Base-by-base conservation (phyloP, 2,797 vertebrate species). In the Sebastes nivosus region DNA sequence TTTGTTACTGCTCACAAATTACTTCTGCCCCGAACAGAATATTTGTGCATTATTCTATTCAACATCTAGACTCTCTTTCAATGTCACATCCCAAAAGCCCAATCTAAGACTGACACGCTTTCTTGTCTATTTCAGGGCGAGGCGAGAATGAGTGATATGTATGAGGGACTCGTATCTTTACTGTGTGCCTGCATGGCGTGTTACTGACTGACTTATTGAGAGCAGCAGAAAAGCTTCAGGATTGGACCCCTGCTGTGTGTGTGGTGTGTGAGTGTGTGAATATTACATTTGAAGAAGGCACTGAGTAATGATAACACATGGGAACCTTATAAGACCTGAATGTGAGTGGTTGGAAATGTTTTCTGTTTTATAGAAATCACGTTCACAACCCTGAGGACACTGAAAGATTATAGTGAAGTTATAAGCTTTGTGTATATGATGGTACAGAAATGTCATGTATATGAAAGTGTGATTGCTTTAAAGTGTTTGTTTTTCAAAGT, bases 341-440 rank as follows among this genome's bases (percentile, higher is more conserved):
- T 90, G 84, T 80, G 80, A 91, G 79, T 64, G 83, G 81, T 70
- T 90, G 81, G 84, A 90, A 86, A 89, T 77, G 84, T 85, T 94
- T 88, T 91, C 90, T 88, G 88, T 93, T 93, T 85, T 90, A 89
- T 80, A 88, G 82, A 93, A 91, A 89, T 91, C 73, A 82, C 86
- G 87, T 90, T 91, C 77, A 68, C 88, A 87, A 89, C 87, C 83
- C 78, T 74, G 82, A 79, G 80, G 84, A 84, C 83, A 78, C 86
- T 82, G 84, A 89, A 84, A 24, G 63, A 83, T 79, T 70, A 67
- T n/a, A 55, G 38, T 83, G 86, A 81, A 67, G 74, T 75, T 67
- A 46, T 60, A 50, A 20, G 72, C 75, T 82, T 81, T 29, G n/a
- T 72, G 66, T 76, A 25, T 79, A 61, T 84, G 81, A 90, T 52